These are phyloP conservation scores for Masnerella sp. DNA, from an alignment of 2,888 invertebrate genomes.

Conservation along the genomic window DNA sequence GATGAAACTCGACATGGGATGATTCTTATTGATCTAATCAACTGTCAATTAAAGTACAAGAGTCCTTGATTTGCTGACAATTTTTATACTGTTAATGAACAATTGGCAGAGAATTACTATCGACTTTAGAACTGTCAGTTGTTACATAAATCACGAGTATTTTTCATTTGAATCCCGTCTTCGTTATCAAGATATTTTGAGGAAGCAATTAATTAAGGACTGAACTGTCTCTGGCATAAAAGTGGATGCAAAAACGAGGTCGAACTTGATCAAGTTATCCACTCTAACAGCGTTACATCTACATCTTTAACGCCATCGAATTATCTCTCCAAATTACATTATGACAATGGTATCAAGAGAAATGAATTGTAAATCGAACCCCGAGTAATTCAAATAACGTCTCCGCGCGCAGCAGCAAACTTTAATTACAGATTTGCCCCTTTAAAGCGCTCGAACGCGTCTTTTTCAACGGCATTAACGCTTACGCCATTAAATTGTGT, in stretches of 20 bases:
- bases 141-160: constrained; percentile 1
- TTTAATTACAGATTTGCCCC: no score
- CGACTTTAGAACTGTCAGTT: background rate
- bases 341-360: constrained; percentile 20
- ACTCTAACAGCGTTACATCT: no score
- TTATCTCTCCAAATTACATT: constrained; percentile 27
- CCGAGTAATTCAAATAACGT: no score
- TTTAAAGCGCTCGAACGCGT: no score
- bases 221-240: constrained; percentile 24
- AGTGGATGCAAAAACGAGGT: constrained; percentile 33
- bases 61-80: no score
- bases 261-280: constrained; percentile 34
- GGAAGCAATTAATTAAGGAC: constrained; percentile 31
- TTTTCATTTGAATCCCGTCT: background rate
- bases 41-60: background rate
- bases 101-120: no score
- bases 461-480: no score
- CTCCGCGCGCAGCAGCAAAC: no score
- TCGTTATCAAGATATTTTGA: constrained; percentile 22
- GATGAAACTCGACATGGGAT: no score
- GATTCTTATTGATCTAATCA: background rate
- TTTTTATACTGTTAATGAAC: no score
- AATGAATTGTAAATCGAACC: constrained; percentile 22
- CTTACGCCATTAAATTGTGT: no score
- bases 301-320: constrained; percentile 22